Conservation (phyloP, 2,113 vertebrate genomes). For the Engystomops pustulosus region DNA sequence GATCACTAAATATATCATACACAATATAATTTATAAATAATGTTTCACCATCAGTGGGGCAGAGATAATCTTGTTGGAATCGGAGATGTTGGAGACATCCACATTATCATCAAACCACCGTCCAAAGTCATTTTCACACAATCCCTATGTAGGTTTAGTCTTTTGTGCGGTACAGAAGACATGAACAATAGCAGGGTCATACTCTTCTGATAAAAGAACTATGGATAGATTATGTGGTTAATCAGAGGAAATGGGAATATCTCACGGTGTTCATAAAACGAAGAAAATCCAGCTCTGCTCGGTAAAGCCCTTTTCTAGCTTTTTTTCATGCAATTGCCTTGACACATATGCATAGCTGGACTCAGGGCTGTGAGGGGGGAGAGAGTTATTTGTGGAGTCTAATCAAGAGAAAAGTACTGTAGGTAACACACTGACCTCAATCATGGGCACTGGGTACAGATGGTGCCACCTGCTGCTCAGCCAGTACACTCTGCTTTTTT, state of each 20-base stretch:
- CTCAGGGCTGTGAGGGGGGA: constrained; percentile 8
- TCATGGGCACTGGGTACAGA: constrained; percentile 26
- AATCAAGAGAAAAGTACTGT: constrained; percentile 7
- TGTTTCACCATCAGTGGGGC: neutral
- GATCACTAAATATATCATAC: neutral
- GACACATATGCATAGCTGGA: neutral
- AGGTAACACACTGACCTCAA: constrained; percentile 37
- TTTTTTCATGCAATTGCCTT: too few species aligned
- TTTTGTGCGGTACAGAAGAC: too few species aligned
- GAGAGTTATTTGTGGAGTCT: constrained; percentile 3
- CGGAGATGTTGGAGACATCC: neutral
- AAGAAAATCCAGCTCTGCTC: neutral
- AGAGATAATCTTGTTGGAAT: neutral
- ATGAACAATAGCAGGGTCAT: too few species aligned
- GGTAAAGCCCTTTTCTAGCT: neutral
- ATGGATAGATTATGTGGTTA: neutral
- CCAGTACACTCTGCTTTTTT: neutral
- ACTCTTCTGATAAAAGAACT: neutral
- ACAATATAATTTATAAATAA: neutral
- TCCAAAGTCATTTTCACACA: neutral
- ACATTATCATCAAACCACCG: neutral
- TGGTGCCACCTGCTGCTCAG: constrained; percentile 12
- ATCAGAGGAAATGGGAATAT: neutral
- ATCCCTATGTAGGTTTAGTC: neutral
- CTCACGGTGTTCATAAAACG: neutral